Evolutionary conservation across 92 coral and sea anemone genomes (phyloP).

Genomic region (Virgularia gustaviana): DNA sequence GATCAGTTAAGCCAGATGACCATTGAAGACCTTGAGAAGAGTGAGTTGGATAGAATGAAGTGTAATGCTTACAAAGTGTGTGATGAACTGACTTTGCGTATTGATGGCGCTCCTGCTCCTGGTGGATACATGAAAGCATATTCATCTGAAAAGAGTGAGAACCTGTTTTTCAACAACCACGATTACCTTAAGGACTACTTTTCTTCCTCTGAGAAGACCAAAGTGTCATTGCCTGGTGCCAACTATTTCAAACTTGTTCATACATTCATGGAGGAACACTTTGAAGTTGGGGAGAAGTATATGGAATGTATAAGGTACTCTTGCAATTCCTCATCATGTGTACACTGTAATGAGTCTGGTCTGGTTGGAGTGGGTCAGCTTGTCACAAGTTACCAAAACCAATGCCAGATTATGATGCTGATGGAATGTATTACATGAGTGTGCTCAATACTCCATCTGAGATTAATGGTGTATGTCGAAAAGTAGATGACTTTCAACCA

Average conservation of each 20-base stretch:
- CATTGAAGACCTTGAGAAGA: conserved; percentile 24
- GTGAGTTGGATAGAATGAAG: conserved; percentile 31
- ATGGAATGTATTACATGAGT: conserved; percentile 29
- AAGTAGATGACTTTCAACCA: conserved; percentile 37
- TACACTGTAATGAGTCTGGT: conserved; percentile 20
- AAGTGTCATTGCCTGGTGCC: conserved; percentile 11
- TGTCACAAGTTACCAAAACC: conserved; percentile 36
- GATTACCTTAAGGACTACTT: background rate
- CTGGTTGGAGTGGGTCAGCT: conserved; percentile 37
- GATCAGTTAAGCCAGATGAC: conserved; percentile 26
- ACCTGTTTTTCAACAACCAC: conserved; percentile 12
- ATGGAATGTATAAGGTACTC: conserved; percentile 22
- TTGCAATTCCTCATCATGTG: conserved; percentile 29
- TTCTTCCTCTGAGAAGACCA: background rate
- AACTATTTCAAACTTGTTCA: background rate
- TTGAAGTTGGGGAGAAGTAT: conserved; percentile 34
- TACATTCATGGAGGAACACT: conserved; percentile 21
- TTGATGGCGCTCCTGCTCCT: conserved; percentile 24
- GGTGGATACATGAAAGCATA: conserved; percentile 24
- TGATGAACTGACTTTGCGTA: conserved; percentile 30
- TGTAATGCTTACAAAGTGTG: conserved; percentile 41
- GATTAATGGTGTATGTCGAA: conserved; percentile 23
- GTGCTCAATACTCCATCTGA: conserved; percentile 39
- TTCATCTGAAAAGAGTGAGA: conserved; percentile 16
- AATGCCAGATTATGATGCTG: conserved; percentile 31